Percentiles rank a stretch among this genome's conserved stretches.
Evolutionary conservation across 2,888 invertebrate species (phyloP).

Genomic region (Temnothorax ravouxi): DNA sequence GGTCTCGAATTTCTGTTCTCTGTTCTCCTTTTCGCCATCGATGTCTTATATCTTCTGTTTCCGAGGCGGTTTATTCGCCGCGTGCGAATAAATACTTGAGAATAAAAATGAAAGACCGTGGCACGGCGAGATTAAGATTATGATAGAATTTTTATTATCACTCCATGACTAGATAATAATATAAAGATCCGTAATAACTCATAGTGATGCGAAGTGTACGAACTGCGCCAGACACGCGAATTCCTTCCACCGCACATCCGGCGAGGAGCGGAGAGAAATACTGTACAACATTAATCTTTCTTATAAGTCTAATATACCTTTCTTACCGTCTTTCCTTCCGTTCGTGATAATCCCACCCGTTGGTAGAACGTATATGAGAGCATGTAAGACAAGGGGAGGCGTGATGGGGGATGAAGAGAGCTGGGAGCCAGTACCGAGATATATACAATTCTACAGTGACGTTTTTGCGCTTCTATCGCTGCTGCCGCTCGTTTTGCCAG

Average conservation of each 20-base stretch:
- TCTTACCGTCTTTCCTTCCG: conserved; percentile 45
- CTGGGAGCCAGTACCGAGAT: not conserved
- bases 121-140: conserved; percentile 77
- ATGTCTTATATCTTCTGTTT: not conserved
- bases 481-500: conserved; percentile 12
- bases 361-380: conserved; percentile 45
- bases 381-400: conserved; percentile 31
- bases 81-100: not conserved
- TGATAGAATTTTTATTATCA: conserved; percentile 86
- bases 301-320: conserved; percentile 65
- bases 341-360: conserved; percentile 34
- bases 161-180: conserved; percentile 86
- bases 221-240: conserved; percentile 71
- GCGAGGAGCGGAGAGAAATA: conserved; percentile 64
- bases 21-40: not conserved
- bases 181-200: conserved; percentile 85
- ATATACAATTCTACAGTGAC: conserved; percentile 78
- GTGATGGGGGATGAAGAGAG: conserved; percentile 23
- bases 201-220: conserved; percentile 75
- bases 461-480: conserved; percentile 58
- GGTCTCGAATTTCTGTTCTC: not conserved
- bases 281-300: conserved; percentile 75
- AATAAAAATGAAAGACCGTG: not conserved
- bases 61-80: not conserved
- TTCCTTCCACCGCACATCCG: conserved; percentile 61